Evolutionary conservation across 2,113 vertebrate genomes (phyloP).

Genomic region (Pangasianodon hypophthalmus): DNA sequence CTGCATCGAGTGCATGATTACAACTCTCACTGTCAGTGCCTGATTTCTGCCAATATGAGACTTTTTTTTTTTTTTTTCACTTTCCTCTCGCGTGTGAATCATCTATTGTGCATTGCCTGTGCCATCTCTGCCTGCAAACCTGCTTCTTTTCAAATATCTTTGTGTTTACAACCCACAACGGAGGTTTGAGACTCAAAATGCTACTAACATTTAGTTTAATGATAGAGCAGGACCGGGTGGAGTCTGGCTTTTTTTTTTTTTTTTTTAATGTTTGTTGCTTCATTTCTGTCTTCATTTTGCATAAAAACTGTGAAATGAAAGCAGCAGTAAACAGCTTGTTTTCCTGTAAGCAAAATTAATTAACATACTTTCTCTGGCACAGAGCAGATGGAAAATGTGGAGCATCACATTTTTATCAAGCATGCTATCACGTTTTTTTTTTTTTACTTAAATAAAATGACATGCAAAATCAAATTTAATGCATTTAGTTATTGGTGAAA

Average conservation of each 20-base stretch:
- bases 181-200: slow-evolving; percentile 54
- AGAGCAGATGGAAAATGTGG: not conserved
- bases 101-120: slow-evolving; percentile 9
- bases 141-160: slow-evolving; percentile 63
- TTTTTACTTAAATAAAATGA: not conserved
- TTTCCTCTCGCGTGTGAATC: not conserved
- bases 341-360: not conserved
- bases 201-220: slow-evolving; percentile 71
- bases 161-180: slow-evolving; percentile 60
- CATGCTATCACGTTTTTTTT: no score
- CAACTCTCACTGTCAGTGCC: slow-evolving; percentile 1
- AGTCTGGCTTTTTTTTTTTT: slow-evolving; percentile 55
- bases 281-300: slow-evolving; percentile 57
- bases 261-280: slow-evolving; percentile 64
- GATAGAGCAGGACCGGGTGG: slow-evolving; percentile 71
- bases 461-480: not conserved
- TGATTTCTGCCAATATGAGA: not conserved
- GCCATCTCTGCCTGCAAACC: slow-evolving; percentile 52
- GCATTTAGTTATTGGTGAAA: not conserved
- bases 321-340: slow-evolving; percentile 43
- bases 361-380: not conserved
- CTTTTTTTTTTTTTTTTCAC: not conserved
- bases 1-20: slow-evolving; percentile 26
- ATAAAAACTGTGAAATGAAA: slow-evolving; percentile 61
- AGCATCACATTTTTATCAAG: not conserved